These are phyloP conservation scores for Platichthys flesus DNA, from an alignment of 2,113 vertebrate genomes.

Conservation along the genomic window DNA sequence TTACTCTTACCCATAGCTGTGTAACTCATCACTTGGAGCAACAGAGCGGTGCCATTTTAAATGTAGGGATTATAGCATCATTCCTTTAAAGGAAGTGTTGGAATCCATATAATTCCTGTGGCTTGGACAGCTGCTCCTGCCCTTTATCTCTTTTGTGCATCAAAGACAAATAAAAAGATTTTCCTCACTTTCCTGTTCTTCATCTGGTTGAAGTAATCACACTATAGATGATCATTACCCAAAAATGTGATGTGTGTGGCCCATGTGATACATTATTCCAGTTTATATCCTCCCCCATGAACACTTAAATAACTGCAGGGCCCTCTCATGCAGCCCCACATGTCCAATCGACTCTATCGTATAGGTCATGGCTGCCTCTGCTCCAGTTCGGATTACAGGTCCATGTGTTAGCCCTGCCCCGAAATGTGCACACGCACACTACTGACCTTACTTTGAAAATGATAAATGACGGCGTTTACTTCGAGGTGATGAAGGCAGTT, in stretches of 20 bases:
- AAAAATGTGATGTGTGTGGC: neutral
- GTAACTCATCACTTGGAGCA: too few species aligned
- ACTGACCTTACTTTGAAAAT: conserved; percentile 4
- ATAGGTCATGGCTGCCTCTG: neutral
- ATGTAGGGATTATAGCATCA: neutral
- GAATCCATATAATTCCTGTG: neutral
- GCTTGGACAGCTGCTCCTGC: neutral
- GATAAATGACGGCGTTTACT: neutral
- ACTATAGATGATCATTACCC: too few species aligned
- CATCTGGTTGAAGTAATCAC: neutral
- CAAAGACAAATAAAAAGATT: neutral
- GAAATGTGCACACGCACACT: neutral
- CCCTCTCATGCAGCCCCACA: neutral
- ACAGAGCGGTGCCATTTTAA: neutral
- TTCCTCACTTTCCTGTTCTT: neutral
- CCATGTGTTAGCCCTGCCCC: neutral
- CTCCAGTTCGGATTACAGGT: neutral
- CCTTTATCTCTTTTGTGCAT: neutral
- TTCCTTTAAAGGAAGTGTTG: neutral
- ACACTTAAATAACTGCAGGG: neutral
- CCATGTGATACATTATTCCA: neutral
- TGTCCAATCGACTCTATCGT: neutral
- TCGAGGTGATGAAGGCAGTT: neutral
- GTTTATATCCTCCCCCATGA: neutral
- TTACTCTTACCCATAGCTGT: too few species aligned